Evolutionary conservation across 2,797 vertebrate genomes (phyloP).

Genomic region (Thunnus albacares): DNA sequence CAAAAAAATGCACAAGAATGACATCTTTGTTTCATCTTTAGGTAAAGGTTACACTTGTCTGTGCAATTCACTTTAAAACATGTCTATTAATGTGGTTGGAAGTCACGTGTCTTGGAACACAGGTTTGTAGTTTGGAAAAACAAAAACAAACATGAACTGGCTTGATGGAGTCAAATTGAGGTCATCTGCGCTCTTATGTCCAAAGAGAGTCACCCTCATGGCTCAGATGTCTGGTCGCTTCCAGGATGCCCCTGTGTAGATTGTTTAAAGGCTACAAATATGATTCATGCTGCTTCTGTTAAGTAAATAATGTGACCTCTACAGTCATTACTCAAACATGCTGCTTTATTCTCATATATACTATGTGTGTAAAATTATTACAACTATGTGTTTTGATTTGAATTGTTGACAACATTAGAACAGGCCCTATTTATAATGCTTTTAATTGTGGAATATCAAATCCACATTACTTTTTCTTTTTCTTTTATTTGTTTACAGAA

Average conservation of each 20-base stretch:
- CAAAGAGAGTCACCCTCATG: constrained; percentile 6
- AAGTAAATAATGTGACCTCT: constrained; percentile 2
- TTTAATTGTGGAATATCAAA: no score
- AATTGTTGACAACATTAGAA: no score
- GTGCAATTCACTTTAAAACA: not conserved
- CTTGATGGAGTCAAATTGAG: not conserved
- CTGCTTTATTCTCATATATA: no score
- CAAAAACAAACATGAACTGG: no score
- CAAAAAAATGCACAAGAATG: not conserved
- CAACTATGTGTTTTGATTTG: no score
- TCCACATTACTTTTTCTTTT: not conserved
- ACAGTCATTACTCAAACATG: not conserved
- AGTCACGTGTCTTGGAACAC: not conserved
- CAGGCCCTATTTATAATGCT: no score
- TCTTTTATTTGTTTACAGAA: not conserved
- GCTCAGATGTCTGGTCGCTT: not conserved
- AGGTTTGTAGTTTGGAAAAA: not conserved
- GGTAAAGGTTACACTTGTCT: no score
- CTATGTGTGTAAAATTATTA: not conserved
- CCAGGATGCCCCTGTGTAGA: not conserved
- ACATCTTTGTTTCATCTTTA: not conserved
- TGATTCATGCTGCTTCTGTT: not conserved
- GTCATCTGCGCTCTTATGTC: not conserved
- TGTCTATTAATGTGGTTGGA: not conserved
- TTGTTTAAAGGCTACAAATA: constrained; percentile 1